Percentiles rank a stretch among this genome's conserved stretches.
These are phyloP conservation scores for Perodicticus potto DNA, from an alignment of 2,797 vertebrate genomes.

Conservation along the genomic window DNA sequence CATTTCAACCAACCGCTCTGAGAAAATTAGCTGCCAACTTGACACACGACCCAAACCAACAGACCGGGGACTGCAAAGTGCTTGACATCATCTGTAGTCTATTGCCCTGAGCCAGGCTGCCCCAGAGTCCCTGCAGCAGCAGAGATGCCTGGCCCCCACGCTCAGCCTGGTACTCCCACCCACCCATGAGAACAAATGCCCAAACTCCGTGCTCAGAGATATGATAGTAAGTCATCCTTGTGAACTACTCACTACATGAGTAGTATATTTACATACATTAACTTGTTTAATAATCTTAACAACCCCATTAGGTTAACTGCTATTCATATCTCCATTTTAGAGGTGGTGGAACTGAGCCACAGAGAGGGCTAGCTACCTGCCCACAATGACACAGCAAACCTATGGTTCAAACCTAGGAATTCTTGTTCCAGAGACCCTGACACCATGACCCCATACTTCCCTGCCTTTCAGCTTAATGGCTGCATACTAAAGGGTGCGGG, in stretches of 20 bases:
- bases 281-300: background rate
- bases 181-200: background rate
- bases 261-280: background rate
- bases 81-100: background rate
- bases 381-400: background rate
- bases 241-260: background rate
- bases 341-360: background rate
- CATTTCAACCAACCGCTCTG: background rate
- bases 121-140: background rate
- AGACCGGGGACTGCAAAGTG: background rate
- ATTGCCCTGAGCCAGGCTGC: background rate
- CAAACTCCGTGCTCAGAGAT: background rate
- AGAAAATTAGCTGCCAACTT: slow-evolving; percentile 78
- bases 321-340: background rate
- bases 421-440: background rate
- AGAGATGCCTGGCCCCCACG: background rate
- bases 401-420: background rate
- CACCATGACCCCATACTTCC: fast-evolving
- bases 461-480: background rate
- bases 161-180: background rate
- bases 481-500: too few relatives aligned
- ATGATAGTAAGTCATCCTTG: background rate
- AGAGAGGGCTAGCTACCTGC: background rate
- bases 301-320: background rate
- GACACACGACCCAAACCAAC: slow-evolving; percentile 43